These are phyloP conservation scores for Chrysolina oricalcia DNA, from an alignment of 2,888 invertebrate species.

Conservation along the genomic window DNA sequence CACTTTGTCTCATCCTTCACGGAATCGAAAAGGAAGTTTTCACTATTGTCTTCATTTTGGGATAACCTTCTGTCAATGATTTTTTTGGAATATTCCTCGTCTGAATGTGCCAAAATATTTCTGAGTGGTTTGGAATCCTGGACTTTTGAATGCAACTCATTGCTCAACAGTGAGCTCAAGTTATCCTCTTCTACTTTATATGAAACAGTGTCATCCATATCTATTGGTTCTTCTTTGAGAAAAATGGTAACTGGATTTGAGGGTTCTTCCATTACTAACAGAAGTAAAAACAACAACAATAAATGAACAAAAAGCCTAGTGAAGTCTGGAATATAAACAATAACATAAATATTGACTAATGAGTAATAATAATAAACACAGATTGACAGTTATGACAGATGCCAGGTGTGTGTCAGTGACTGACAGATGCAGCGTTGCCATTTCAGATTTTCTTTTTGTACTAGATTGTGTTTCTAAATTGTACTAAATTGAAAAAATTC, in stretches of 20 bases:
- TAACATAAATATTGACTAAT: too few relatives aligned
- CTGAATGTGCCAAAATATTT: background rate
- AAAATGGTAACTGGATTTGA: background rate
- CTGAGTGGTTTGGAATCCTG: background rate
- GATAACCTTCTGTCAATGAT: background rate
- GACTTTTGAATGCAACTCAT: background rate
- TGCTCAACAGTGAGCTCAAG: background rate
- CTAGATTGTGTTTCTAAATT: too few relatives aligned
- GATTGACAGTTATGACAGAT: too few relatives aligned
- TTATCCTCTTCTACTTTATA: background rate
- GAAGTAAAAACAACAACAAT: background rate
- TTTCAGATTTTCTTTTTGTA: too few relatives aligned
- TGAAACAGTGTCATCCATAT: background rate
- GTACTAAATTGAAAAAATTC: too few relatives aligned
- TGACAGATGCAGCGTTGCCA: too few relatives aligned
- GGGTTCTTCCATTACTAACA: background rate
- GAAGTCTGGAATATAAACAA: too few relatives aligned
- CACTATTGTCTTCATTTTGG: background rate
- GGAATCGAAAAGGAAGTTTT: background rate
- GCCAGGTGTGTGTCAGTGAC: too few relatives aligned
- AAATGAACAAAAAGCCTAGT: too few relatives aligned
- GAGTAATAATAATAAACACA: too few relatives aligned
- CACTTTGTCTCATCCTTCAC: background rate
- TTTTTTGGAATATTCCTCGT: background rate
- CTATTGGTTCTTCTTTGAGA: slow-evolving; percentile 9